Evolutionary conservation across 2,113 vertebrate genomes (phyloP).

Genomic region (Tinamus guttatus): DNA sequence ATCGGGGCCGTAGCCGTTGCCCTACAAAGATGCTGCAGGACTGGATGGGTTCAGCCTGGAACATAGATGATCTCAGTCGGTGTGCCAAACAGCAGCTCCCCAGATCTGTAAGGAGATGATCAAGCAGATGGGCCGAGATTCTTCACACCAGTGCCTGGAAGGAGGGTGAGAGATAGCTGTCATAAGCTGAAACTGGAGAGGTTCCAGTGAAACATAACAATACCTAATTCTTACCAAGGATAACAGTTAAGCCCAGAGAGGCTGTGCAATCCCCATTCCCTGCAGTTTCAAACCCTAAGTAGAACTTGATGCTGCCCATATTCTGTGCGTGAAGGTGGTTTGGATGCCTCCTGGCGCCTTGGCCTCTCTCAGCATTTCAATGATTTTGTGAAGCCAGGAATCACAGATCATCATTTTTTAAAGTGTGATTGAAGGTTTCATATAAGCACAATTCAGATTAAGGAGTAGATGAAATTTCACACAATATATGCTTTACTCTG

Average conservation of each 20-base stretch:
- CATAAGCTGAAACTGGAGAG: too few species aligned
- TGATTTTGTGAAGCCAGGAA: background rate
- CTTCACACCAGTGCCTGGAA: background rate
- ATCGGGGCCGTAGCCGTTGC: too few species aligned
- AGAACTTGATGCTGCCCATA: background rate
- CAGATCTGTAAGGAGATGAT: accelerated
- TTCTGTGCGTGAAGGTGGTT: background rate
- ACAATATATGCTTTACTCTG: background rate
- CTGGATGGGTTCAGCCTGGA: background rate
- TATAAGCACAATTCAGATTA: background rate
- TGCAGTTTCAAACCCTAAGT: background rate
- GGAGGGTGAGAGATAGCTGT: too few species aligned
- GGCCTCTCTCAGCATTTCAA: background rate
- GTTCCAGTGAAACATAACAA: background rate
- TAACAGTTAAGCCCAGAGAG: background rate
- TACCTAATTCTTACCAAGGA: background rate
- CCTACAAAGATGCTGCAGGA: background rate
- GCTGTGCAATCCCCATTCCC: background rate
- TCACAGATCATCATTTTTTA: background rate
- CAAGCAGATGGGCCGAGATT: accelerated
- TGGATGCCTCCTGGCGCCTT: accelerated
- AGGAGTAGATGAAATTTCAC: background rate
- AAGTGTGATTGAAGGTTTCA: background rate
- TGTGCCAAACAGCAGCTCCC: background rate
- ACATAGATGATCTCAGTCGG: background rate